Evolutionary conservation across 2,113 vertebrate species (phyloP), one percentile per base, ranked within the genome.

Genomic region (Mesoclemmys tuberculata): DNA sequence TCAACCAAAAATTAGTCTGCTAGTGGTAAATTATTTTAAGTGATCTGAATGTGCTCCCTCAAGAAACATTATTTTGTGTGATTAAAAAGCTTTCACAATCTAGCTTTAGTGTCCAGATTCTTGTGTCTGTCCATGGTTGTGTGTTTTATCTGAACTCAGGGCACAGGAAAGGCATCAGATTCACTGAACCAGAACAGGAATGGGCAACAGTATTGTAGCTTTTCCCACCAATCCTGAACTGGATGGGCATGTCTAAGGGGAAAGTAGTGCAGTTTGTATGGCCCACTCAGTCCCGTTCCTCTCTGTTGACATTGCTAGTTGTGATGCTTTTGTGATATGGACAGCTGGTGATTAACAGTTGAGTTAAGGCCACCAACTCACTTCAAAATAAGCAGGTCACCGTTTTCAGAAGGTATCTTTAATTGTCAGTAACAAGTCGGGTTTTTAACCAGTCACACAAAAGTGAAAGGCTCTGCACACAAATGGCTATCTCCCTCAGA

Each of bases 391-490:
- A 89, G 71, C 3, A 81, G 46, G 49, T 2, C 26, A 84, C 8
- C 49, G 22, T 16, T 80, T 91, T 64, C 41, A 64, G 38, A 95
- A 87, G 19, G 49, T 46, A 26, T 71, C 85, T 48, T 64, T n/a
- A n/a, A n/a, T n/a, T n/a, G 41, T 95, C 68, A 41, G 88, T 85
- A 92, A 74, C 54, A 88, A 90, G 68, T 19, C 68, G 29, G 77
- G 75, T 29, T 82, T 96, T 95, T 79, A 94, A 88, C 88, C 2
- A 0, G 27, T 6, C 80, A 11, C 93, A 54, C 87, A 58, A 10
- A 10, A 14, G 64, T 95, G 82, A 95, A 92, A 96, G 68, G 82
- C 58, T 96, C 88, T 91, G 44, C 54, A 75, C 86, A 79, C 51
- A 90, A 54, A 44, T 48, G 41, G 85, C 93, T 93, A 91, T 90